These are phyloP conservation scores for Guaruba guarouba DNA, from an alignment of 2,113 vertebrate species.

Conservation along the genomic window DNA sequence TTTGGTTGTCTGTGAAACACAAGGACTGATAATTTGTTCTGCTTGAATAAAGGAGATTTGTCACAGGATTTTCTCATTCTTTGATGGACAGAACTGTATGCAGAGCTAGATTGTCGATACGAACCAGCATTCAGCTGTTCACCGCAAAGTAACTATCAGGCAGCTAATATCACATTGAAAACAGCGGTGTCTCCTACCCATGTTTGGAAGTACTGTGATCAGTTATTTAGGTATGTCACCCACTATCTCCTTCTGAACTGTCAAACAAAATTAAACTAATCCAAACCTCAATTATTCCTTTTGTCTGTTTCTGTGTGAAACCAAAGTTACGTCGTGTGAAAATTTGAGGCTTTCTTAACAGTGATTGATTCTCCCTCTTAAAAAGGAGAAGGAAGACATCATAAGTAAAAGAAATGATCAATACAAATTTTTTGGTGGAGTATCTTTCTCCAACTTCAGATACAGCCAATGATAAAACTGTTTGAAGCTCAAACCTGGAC, in stretches of 20 bases:
- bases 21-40: background rate
- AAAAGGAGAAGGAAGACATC: background rate
- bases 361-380: background rate
- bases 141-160: background rate
- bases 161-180: background rate
- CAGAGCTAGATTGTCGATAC: background rate
- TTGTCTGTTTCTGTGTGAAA: background rate
- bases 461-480: background rate
- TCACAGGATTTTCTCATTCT: background rate
- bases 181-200: rapidly evolving
- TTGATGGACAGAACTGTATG: background rate
- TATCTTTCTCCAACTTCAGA: background rate
- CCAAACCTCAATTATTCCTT: background rate
- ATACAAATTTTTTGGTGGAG: background rate
- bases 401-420: background rate
- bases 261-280: background rate
- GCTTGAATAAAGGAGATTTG: background rate
- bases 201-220: background rate
- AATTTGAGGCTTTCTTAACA: background rate
- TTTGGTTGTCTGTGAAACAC: background rate
- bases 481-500: background rate
- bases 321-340: background rate
- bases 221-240: background rate
- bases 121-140: background rate
- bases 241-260: background rate